These are phyloP conservation scores for Myrmecophaga tridactyla DNA, from an alignment of 2,113 vertebrate species.

Conservation along the genomic window DNA sequence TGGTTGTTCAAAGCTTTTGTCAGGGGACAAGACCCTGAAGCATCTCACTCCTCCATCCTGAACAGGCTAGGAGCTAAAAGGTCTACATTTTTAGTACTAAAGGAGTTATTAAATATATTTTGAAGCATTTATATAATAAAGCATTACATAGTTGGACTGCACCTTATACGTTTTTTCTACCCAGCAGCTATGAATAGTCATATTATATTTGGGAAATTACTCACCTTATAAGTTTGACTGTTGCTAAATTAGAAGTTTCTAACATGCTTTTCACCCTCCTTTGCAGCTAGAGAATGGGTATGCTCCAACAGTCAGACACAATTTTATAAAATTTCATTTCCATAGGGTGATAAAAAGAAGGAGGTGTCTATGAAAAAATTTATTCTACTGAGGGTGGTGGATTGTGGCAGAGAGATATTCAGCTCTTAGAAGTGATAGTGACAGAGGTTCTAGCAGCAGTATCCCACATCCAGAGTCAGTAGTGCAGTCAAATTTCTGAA, in stretches of 20 bases:
- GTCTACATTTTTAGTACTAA: background rate
- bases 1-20: too few species aligned
- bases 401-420: background rate
- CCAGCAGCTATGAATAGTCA: background rate
- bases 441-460: background rate
- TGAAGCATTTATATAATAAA: background rate
- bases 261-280: background rate
- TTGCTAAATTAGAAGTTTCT: background rate
- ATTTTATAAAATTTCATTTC: background rate
- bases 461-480: background rate
- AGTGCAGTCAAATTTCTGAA: background rate
- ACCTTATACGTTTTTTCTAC: background rate
- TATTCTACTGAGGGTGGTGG: background rate
- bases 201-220: background rate
- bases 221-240: background rate
- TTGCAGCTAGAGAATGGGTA: background rate
- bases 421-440: background rate
- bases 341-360: background rate
- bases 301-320: background rate
- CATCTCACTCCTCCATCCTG: too few species aligned
- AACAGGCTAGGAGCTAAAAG: background rate
- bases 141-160: background rate
- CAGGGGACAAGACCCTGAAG: too few species aligned
- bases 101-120: background rate
- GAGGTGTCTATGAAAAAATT: background rate